Evolutionary conservation across 2,797 vertebrate genomes (phyloP).

Genomic region (Pantherophis vulpinus): DNA sequence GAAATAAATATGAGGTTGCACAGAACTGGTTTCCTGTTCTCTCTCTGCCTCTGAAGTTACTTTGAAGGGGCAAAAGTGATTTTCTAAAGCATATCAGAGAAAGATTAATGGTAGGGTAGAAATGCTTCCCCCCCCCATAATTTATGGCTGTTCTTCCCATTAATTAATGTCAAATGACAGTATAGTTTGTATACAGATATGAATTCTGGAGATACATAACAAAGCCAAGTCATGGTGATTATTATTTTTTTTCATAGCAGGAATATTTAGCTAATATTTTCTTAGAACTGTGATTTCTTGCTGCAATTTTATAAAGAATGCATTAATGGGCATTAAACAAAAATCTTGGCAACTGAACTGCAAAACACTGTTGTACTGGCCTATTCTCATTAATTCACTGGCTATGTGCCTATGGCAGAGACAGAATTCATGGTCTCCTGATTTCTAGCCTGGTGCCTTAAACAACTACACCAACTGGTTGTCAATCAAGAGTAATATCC

Average conservation of each 20-base stretch:
- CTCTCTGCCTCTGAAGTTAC: not conserved
- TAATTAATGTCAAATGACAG: slow-evolving; percentile 25
- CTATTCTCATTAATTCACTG: not conserved
- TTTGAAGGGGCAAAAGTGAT: not conserved
- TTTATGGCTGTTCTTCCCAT: not conserved
- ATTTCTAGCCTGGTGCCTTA: not conserved
- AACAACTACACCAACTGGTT: not conserved
- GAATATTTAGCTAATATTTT: not conserved
- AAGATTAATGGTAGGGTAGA: not conserved
- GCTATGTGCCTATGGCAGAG: not conserved
- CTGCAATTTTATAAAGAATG: slow-evolving; percentile 1
- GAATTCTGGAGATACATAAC: not conserved
- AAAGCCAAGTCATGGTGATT: not conserved
- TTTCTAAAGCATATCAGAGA: not conserved
- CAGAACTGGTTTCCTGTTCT: not conserved
- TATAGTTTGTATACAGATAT: slow-evolving; percentile 10
- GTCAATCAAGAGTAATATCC: not conserved
- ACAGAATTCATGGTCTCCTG: not conserved
- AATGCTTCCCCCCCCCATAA: not conserved
- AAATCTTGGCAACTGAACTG: not conserved
- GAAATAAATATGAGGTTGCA: not conserved
- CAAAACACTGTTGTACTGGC: not conserved
- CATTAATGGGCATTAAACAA: not conserved
- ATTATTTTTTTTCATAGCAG: not conserved
- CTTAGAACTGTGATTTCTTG: not conserved